These are phyloP conservation scores for Ahaetulla prasina DNA, from an alignment of 2,113 vertebrate species.

Conservation along the genomic window DNA sequence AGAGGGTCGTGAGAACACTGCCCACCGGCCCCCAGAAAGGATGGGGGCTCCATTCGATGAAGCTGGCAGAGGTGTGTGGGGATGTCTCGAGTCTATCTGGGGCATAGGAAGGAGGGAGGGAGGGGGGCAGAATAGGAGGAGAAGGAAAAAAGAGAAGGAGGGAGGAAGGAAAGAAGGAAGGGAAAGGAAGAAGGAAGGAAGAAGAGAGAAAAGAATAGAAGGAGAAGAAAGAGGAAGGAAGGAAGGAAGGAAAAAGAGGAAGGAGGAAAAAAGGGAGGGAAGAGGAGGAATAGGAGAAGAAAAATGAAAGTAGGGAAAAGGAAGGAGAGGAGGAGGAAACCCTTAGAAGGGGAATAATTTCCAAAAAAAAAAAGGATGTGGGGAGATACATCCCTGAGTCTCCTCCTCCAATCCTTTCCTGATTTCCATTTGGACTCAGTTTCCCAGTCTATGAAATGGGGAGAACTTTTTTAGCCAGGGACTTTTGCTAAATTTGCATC, in stretches of 20 bases:
- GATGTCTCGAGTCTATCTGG: background rate
- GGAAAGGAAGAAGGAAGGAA: no score
- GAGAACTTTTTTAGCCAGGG: rapidly evolving
- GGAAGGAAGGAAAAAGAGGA: no score
- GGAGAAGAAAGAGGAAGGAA: no score
- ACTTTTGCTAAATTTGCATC: background rate
- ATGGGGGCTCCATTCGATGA: background rate
- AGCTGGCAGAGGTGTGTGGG: background rate
- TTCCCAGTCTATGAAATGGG: background rate
- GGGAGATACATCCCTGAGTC: background rate
- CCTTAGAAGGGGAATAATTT: background rate
- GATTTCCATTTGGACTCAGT: background rate
- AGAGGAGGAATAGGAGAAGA: no score
- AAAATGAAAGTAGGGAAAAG: no score
- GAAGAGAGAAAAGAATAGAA: no score
- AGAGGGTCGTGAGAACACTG: background rate
- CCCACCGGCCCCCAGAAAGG: no score
- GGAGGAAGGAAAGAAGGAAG: no score
- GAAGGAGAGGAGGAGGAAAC: background rate
- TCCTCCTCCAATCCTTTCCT: background rate
- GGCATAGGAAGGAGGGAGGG: background rate
- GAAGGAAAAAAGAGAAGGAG: no score
- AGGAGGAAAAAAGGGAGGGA: rapidly evolving
- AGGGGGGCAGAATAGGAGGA: no score
- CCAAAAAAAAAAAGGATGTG: no score